phyloP scores from a whole-genome alignment of 2,113 vertebrate species.

The Talpa occidentalis region DNA sequence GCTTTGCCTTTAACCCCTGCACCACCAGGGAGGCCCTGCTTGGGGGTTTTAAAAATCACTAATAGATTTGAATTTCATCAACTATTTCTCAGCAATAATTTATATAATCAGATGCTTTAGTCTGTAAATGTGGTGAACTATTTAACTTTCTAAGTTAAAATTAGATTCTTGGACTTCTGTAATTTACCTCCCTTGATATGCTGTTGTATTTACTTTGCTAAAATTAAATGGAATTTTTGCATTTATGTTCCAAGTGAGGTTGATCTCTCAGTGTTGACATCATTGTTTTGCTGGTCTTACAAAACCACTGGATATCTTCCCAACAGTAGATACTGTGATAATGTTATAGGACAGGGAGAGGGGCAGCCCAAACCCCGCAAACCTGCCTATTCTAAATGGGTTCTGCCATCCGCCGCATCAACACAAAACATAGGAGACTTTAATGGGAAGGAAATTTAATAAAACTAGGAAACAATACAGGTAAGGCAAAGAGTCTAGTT shows the following conservation, averaged over 20 bases:
- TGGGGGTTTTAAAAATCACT: background rate
- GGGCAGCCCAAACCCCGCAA: too few species aligned
- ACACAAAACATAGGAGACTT: too few species aligned
- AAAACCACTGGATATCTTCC: background rate
- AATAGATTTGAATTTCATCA: background rate
- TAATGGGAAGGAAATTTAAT: too few species aligned
- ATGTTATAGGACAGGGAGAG: too few species aligned
- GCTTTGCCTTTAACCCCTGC: too few species aligned
- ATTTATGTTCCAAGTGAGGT: background rate
- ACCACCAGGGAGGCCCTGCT: background rate
- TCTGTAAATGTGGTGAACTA: background rate
- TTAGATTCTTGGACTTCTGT: background rate
- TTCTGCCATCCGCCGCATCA: too few species aligned
- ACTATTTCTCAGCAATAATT: slow-evolving; percentile 24
- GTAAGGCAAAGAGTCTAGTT: too few species aligned
- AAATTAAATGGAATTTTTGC: slow-evolving; percentile 16
- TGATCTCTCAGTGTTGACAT: background rate
- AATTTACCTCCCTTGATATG: background rate
- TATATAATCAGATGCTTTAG: slow-evolving; percentile 10
- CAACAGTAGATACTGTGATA: background rate
- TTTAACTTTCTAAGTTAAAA: slow-evolving; percentile 24
- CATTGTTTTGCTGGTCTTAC: background rate
- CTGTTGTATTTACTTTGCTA: background rate
- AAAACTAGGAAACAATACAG: too few species aligned
- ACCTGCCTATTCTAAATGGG: too few species aligned